Evolutionary conservation across 2,888 invertebrate genomes (phyloP), one percentile per base, ranked within the genome.

Genomic region (Ormyrus pomaceus): DNA sequence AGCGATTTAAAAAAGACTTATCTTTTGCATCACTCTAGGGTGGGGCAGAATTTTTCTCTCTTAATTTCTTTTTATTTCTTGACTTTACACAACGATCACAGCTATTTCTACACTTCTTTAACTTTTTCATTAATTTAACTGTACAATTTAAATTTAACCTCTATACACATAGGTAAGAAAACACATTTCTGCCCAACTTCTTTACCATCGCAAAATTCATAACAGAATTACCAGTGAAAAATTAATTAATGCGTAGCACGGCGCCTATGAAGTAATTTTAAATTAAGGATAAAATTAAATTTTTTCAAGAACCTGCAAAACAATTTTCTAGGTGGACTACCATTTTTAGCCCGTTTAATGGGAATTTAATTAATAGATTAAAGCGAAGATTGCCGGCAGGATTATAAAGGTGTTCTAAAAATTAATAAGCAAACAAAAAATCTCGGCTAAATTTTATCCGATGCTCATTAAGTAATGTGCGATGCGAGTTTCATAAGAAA

Each of bases 1-100:
- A 84, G 82, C 80, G 83, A 84, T 83, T 84, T 84, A 84, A 83
- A 80, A 77, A 83, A 80, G 78, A 82, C 73, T 84, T 83, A 84
- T 83, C 82, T 76, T 64, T 75, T 77, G 10, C 70, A 70, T 70
- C 72, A 45, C 10, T 72, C 19, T 19, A 6, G 45, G 4, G n/a
- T 3, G 34, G 34, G 11, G 13, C 7, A 5, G 34, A 59, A 8
- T 34, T 61, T 19, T 34, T 19, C 61, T 61, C 9, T 34, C 34
- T 34, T 64, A 56, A 69, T 62, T 62, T 76, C 19, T 53, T 62
- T 34, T 34, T 34, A 34, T 34, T 34, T 34, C 34, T 34, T 34
- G 34, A 34, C 34, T 34, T 34, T 34, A 34, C 34, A 34, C 34
- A 34, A 34, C 2, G 34, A 34, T 34, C 3, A 34, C 34, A 2